These are phyloP conservation scores for Lepus townsendii DNA, from an alignment of 2,797 vertebrate species.

Conservation along the genomic window DNA sequence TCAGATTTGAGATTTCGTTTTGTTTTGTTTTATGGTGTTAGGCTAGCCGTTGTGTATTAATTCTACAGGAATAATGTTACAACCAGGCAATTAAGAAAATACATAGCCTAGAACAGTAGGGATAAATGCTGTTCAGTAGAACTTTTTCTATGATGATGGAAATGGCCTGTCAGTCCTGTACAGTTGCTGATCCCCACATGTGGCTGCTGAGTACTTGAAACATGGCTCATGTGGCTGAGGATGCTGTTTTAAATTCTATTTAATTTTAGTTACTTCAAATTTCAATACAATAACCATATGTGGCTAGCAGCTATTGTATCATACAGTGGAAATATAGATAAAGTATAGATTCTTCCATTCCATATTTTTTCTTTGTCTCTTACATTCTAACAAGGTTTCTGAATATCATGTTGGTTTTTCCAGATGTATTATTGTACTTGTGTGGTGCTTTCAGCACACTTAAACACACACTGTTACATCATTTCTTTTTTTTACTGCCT, in stretches of 20 bases:
- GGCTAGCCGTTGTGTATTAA: constrained; percentile 7
- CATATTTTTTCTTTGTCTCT: constrained; percentile 14
- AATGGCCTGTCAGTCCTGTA: not conserved
- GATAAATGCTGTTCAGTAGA: not conserved
- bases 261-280: constrained; percentile 39
- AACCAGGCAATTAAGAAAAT: constrained; percentile 28
- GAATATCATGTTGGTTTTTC: constrained; percentile 53
- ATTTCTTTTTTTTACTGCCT: not conserved
- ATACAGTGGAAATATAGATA: not conserved
- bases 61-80: constrained; percentile 27
- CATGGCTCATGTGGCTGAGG: not conserved
- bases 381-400: not conserved
- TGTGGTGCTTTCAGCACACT: not conserved
- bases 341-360: not conserved
- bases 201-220: constrained; percentile 39
- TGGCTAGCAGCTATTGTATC: not conserved
- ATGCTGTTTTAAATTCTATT: constrained; percentile 51
- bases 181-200: not conserved
- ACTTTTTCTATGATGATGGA: constrained; percentile 32
- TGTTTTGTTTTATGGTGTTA: constrained; percentile 42
- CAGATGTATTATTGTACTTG: constrained; percentile 13
- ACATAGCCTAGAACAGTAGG: not conserved
- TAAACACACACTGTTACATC: not conserved
- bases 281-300: not conserved
- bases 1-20: constrained; percentile 1